phyloP scores from a whole-genome alignment of 2,113 vertebrate species.

The Murina feae region DNA sequence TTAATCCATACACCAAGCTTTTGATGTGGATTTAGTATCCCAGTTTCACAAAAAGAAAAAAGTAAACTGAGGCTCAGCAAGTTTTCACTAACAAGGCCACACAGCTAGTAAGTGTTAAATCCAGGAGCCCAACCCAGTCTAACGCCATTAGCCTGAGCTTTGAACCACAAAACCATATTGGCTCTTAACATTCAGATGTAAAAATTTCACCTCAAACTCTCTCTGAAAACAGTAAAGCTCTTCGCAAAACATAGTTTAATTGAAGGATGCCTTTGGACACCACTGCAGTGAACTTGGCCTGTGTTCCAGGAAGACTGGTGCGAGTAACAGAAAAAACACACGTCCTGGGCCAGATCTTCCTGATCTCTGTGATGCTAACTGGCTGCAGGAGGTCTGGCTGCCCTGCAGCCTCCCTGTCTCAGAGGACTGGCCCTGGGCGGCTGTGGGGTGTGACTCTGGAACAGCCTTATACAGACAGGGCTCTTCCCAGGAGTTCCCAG shows the following conservation, averaged over 20 bases:
- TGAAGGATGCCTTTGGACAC: background rate
- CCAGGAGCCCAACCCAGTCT: background rate
- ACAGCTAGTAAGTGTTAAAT: background rate
- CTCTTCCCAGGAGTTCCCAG: background rate
- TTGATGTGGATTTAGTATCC: background rate
- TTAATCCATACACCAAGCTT: background rate
- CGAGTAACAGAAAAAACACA: background rate
- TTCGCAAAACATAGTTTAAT: background rate
- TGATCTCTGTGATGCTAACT: background rate
- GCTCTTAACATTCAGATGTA: background rate
- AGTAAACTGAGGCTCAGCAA: background rate
- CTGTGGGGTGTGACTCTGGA: too few species aligned
- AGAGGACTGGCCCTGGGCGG: background rate
- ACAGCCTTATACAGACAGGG: fast-evolving
- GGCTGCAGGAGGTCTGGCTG: background rate
- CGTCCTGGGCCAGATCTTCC: too few species aligned
- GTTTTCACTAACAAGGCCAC: background rate
- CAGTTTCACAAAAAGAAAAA: background rate
- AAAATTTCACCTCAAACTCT: background rate
- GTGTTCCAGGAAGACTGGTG: background rate
- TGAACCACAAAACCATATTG: background rate
- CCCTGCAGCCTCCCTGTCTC: background rate
- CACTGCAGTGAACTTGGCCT: background rate
- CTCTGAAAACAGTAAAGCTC: background rate
- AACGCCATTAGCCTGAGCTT: background rate